Conservation (phyloP, 2,888 invertebrate species). For the Pollenia angustigena region DNA sequence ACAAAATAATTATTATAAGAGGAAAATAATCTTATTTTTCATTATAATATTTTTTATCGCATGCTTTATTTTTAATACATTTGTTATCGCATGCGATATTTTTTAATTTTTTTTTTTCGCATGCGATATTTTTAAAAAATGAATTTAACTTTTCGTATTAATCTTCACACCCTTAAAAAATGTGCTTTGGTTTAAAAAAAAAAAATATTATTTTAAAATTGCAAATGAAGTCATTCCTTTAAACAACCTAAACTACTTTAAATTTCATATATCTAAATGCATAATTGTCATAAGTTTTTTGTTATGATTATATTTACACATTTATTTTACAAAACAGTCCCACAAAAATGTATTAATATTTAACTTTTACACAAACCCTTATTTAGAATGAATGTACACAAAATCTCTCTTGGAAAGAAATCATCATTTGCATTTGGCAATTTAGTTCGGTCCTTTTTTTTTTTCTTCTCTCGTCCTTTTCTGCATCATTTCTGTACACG, state of each 20-base stretch:
- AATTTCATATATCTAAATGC: constrained; percentile 19
- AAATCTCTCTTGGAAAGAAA: constrained; percentile 33
- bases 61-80: no score
- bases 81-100: no score
- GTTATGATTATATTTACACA: constrained; percentile 16
- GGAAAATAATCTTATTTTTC: no score
- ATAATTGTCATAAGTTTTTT: constrained; percentile 32
- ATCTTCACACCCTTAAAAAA: neutral
- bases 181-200: neutral
- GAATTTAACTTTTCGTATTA: no score
- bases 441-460: constrained; percentile 52
- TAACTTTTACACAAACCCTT: constrained; percentile 28
- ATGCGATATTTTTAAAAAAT: no score
- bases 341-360: constrained; percentile 36
- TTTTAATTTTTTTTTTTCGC: no score
- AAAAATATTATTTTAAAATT: neutral
- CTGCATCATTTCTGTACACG: constrained; percentile 46
- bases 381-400: constrained; percentile 21
- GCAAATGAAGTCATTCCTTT: neutral
- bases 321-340: constrained; percentile 11
- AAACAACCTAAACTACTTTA: neutral
- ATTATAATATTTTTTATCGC: no score
- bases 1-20: no score
- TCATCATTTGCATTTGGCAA: constrained; percentile 60
- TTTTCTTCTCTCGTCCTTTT: constrained; percentile 2